Conservation (phyloP, 2,888 invertebrate genomes). For the Petrolisthes manimaculis region DNA sequence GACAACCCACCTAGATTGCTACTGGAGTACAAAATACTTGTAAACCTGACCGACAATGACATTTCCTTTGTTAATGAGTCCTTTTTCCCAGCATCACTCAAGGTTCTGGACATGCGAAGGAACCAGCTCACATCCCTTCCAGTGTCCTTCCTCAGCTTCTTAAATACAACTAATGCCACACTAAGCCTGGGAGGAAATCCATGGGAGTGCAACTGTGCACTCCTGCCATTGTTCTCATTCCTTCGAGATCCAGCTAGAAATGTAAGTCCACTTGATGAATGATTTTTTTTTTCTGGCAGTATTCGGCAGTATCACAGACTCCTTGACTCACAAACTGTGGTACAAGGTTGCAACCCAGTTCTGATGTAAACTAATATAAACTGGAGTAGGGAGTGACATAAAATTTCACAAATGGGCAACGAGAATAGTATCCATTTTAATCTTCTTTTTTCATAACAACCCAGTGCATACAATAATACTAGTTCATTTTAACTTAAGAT, state of each 20-base stretch:
- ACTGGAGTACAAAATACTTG: conserved; percentile 27
- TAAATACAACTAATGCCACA: conserved; percentile 71
- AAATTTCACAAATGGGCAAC: too few species aligned
- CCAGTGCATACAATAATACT: too few species aligned
- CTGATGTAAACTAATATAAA: neutral
- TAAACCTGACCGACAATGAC: conserved; percentile 43
- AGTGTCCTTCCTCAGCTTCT: conserved; percentile 70
- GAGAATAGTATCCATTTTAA: too few species aligned
- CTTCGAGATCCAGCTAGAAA: conserved; percentile 71
- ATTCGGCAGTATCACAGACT: too few species aligned
- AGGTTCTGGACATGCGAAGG: conserved; percentile 65
- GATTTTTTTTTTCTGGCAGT: too few species aligned
- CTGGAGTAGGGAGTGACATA: too few species aligned
- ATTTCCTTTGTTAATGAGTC: neutral
- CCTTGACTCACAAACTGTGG: too few species aligned
- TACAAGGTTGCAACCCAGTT: neutral
- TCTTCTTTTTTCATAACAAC: too few species aligned
- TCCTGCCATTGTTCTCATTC: conserved; percentile 75
- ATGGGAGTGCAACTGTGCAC: conserved; percentile 78
- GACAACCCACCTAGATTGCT: neutral
- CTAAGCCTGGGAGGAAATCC: conserved; percentile 78
- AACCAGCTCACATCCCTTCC: conserved; percentile 72
- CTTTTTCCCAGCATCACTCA: conserved; percentile 29
- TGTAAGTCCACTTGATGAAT: conserved; percentile 24
- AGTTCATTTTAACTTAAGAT: too few species aligned